These are phyloP conservation scores for Panthera leo DNA, from an alignment of 2,113 vertebrate genomes.

Conservation along the genomic window DNA sequence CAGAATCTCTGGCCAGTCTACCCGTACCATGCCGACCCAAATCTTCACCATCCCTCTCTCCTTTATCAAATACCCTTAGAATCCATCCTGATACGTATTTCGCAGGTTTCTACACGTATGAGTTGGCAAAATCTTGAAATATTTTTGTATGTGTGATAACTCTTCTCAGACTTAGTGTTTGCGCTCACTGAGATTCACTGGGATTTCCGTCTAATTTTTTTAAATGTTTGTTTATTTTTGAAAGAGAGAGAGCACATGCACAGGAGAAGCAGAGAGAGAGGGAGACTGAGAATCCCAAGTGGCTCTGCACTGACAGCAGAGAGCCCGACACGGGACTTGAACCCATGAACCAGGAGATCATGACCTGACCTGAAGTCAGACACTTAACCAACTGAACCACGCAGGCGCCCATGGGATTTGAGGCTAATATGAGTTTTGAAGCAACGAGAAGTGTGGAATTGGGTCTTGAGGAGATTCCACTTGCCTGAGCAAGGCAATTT, in stretches of 20 bases:
- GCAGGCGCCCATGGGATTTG: neutral
- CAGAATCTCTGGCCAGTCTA: neutral
- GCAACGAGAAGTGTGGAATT: neutral
- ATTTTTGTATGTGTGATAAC: neutral
- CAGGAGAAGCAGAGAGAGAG: too few species aligned
- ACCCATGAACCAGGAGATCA: too few species aligned
- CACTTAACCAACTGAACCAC: too few species aligned
- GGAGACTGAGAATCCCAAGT: too few species aligned
- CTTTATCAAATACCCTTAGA: neutral
- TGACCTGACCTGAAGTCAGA: too few species aligned
- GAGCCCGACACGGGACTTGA: too few species aligned
- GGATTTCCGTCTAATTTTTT: neutral
- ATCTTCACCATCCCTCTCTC: neutral
- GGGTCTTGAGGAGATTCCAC: neutral
- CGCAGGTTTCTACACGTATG: neutral
- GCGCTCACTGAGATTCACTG: neutral
- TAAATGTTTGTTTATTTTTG: too few species aligned
- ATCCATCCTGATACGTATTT: neutral
- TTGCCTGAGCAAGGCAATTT: neutral
- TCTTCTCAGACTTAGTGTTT: neutral
- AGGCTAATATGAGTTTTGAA: neutral
- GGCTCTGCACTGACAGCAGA: too few species aligned
- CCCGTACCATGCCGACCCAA: neutral
- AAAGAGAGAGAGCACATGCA: too few species aligned
- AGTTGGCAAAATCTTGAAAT: neutral